phyloP scores from a whole-genome alignment of 2,113 vertebrate genomes.

The Chelonoidis abingdonii region DNA sequence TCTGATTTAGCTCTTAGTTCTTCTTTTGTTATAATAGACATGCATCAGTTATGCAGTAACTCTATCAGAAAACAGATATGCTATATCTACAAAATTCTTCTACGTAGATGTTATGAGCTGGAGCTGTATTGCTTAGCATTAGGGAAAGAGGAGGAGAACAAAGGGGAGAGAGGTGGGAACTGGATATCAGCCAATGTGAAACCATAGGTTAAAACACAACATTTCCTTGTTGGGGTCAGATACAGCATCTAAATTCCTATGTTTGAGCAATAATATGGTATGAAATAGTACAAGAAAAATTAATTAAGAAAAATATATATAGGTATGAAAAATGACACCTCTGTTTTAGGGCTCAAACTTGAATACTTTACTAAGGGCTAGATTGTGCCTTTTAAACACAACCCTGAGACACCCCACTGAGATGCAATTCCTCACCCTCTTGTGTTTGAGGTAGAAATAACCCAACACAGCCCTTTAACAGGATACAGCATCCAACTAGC shows the following conservation, averaged over 20 bases:
- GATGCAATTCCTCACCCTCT: not conserved
- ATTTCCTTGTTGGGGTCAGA: not conserved
- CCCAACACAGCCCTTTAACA: not conserved
- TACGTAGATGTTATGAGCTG: not conserved
- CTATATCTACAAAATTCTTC: not conserved
- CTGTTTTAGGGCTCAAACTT: not conserved
- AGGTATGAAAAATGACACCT: not conserved
- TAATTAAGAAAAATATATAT: not conserved
- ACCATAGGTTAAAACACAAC: not conserved
- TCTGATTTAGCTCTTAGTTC: not conserved
- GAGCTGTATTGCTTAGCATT: not conserved
- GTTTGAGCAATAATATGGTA: not conserved
- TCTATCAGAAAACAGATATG: not conserved
- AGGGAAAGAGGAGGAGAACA: not conserved
- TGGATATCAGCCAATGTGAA: not conserved
- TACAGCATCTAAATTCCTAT: not conserved
- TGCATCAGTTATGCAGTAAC: not conserved
- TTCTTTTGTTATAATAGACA: constrained; percentile 1
- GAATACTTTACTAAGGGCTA: not conserved
- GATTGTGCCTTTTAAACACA: not conserved
- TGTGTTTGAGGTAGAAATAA: fast-evolving
- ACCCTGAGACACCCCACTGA: not conserved
- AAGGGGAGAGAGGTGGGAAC: not conserved
- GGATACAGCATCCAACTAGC: too few relatives aligned
- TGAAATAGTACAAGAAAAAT: not conserved